These are phyloP conservation scores for Stegophylla sp. DNA, from an alignment of 2,888 invertebrate genomes.

Conservation along the genomic window DNA sequence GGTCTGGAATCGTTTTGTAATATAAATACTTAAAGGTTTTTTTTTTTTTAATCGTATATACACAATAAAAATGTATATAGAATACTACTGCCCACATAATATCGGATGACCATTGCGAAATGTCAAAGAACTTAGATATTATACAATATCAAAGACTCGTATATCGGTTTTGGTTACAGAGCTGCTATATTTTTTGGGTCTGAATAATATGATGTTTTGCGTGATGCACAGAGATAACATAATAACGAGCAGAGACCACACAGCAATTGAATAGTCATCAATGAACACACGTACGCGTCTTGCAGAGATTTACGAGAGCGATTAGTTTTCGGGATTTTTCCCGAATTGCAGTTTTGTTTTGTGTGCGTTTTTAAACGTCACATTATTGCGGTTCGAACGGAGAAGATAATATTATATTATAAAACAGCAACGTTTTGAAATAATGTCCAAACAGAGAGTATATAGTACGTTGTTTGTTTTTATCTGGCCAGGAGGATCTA, in stretches of 20 bases:
- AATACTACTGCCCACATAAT: no score
- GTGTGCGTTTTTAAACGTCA: conserved; percentile 11
- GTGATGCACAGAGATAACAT: not conserved
- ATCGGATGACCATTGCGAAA: no score
- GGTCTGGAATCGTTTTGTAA: no score
- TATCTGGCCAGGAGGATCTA: conserved; percentile 49
- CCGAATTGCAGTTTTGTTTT: conserved; percentile 6
- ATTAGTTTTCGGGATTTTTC: conserved; percentile 18
- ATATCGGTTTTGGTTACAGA: conserved; percentile 9
- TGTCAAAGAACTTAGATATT: no score
- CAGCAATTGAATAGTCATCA: conserved; percentile 29
- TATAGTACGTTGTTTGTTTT: conserved; percentile 10
- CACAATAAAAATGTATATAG: no score
- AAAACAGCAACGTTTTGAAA: conserved; percentile 17
- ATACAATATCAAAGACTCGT: not conserved
- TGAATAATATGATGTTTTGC: conserved; percentile 29
- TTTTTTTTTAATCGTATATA: no score
- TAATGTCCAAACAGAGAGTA: conserved; percentile 9
- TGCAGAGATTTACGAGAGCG: conserved; percentile 13
- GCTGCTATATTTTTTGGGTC: no score
- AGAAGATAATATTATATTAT: no score
- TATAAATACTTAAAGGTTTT: no score
- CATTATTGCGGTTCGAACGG: conserved; percentile 33
- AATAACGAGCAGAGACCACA: conserved; percentile 34
- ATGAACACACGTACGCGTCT: not conserved